Base-by-base conservation (phyloP, 2,888 invertebrate genomes). In the Xanthorhoe spadicearia region DNA sequence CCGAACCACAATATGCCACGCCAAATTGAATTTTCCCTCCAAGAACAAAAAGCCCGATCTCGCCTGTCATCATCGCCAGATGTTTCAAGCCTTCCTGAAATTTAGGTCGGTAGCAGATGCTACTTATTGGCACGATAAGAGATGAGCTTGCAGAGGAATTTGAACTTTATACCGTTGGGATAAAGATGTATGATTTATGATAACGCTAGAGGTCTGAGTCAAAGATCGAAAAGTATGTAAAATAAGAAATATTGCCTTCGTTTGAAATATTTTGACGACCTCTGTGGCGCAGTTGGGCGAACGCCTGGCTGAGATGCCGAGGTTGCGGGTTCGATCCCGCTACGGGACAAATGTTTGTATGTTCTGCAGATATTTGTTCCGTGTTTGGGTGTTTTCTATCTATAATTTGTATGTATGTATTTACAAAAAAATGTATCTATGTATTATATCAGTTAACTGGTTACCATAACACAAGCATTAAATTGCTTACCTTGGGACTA, bases 71-170 rank as follows among this genome's bases (percentile, higher is more conserved):
- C 10, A 9, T n/a, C 18, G 46, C 68, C 75, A 78, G 76, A 77
- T 79, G 77, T 67, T 69, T 69, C 69, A 67, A 69, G 72, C 72
- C 71, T 73, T 73, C 71, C 72, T 73, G 68, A 72, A 77, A 80
- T 79, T 73, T 77, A 76, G 80, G 79, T 81, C 79, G 68, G 70
- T 64, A 68, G 73, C 76, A 79, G 79, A 75, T 80, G 78, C 73
- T 75, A 69, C 72, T 68, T 74, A 72, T 69, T 69, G 74, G 72
- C 56, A 63, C 65, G 75, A 70, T 68, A 70, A 70, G 68, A 62
- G 66, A 69, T 49, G 38, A 68, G 61, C 64, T 68, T 71, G 52
- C 68, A 68, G 6, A 10, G 52, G 54, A 72, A 66, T 62, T 43
- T 69, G 64, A 68, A 60, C 68, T 68, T 66, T 69, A 60, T 51